phyloP scores from a whole-genome alignment of 2,113 vertebrate genomes.

The Rostratula benghalensis region DNA sequence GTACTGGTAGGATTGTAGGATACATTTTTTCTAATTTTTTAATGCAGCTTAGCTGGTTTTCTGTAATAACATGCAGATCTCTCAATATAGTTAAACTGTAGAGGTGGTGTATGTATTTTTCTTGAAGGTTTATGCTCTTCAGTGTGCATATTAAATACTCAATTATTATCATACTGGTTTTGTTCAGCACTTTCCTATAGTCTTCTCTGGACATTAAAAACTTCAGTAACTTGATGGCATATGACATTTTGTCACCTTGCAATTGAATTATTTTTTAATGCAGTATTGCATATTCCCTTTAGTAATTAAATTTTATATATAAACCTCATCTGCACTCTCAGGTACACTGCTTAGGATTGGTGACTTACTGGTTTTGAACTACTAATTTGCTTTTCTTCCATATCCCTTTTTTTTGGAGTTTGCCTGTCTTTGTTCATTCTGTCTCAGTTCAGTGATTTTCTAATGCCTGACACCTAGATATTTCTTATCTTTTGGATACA shows the following conservation, averaged over 20 bases:
- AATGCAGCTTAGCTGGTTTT: neutral
- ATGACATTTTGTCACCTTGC: neutral
- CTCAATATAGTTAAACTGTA: neutral
- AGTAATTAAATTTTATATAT: neutral
- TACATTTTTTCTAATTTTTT: neutral
- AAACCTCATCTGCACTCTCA: neutral
- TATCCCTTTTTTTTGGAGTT: neutral
- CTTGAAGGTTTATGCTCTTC: neutral
- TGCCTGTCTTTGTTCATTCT: neutral
- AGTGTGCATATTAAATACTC: neutral
- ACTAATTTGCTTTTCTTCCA: neutral
- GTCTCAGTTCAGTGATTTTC: neutral
- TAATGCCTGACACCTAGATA: neutral
- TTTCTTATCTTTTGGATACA: neutral
- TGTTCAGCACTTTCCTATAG: neutral
- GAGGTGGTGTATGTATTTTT: neutral
- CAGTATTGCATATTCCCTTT: neutral
- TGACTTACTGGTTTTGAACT: neutral
- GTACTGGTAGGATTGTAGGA: neutral
- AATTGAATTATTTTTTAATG: neutral
- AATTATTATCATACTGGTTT: neutral
- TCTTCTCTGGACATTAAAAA: neutral
- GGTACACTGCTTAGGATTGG: neutral
- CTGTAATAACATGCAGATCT: neutral
- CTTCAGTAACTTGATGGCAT: neutral